These are phyloP conservation scores for Lycophotia porphyrea DNA, from an alignment of 2,888 invertebrate genomes.

Conservation along the genomic window DNA sequence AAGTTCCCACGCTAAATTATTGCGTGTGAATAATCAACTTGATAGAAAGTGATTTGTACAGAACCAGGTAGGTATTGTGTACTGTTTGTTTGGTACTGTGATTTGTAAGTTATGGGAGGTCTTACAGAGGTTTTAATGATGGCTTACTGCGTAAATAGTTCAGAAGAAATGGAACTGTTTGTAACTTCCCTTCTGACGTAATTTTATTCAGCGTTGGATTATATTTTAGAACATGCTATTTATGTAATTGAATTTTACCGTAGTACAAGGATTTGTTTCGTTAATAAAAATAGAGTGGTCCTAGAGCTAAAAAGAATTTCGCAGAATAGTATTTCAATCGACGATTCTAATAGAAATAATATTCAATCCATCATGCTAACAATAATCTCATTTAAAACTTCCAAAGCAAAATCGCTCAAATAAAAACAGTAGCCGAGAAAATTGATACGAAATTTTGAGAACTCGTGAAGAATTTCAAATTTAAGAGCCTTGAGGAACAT, in stretches of 20 bases:
- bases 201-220: neutral
- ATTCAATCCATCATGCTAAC: conserved; percentile 33
- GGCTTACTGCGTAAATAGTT: neutral
- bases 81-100: conserved; percentile 13
- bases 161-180: neutral
- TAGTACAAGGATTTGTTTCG: neutral
- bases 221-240: neutral
- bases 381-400: conserved; percentile 57
- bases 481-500: conserved; percentile 66
- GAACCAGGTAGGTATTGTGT: conserved; percentile 6
- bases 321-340: conserved; percentile 6
- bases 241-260: neutral
- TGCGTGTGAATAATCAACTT: conserved; percentile 63
- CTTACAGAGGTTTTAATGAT: neutral
- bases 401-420: conserved; percentile 52
- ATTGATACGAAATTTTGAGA: conserved; percentile 61
- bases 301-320: neutral
- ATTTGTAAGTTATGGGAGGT: neutral
- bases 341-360: conserved; percentile 8
- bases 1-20: conserved; percentile 61
- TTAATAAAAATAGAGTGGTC: conserved; percentile 2
- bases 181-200: neutral
- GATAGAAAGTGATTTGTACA: conserved; percentile 50
- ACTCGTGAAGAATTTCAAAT: conserved; percentile 65
- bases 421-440: conserved; percentile 57